Evolutionary conservation across 2,888 invertebrate species (phyloP), one percentile per base, ranked within the genome.

Genomic region (Oscheius onirici): DNA sequence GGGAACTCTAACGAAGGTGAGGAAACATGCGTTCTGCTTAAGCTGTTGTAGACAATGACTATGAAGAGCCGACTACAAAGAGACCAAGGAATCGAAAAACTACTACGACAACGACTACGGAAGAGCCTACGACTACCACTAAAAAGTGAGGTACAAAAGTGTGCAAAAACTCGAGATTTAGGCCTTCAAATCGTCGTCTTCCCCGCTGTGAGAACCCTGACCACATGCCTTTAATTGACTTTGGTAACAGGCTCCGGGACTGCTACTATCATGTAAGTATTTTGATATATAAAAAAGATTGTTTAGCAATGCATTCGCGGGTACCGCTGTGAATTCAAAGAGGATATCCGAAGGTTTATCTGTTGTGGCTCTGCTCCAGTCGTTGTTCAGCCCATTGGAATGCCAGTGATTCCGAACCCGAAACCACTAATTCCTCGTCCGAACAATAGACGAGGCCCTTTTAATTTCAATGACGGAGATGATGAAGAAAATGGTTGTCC

Each of bases 261-360:
- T 82, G 82, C 67, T 81, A 81, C 61, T 80, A 76, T 46, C 76
- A 76, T 52, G 79, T 77, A 13, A n/a, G 46, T 3, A 22, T 54
- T 43, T 10, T 10, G 24, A 8, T 10, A 6, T 6, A 24, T 13
- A 54, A 20, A 44, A 44, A 2, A 13, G 15, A 3, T 15, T 1
- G 76, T 77, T 66, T 71, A 78, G 78, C 79, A 78, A 71, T 82
- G 82, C 51, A 73, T 73, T 40, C 78, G 73, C 44, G 79, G 78
- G 11, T 82, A 78, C 71, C 75, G 76, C 26, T 82, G 82, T 49
- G 82, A 82, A 54, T 80, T 82, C 72, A 82, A 82, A 63, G 70
- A 72, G 20, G 81, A 82, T 40, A 79, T 82, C 43, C 72, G 79
- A 43, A 58, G 81, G 40, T 81, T 80, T 49, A 81, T 82, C 41